Conservation (phyloP, 2,888 invertebrate species). For the Ellobium chinense region DNA sequence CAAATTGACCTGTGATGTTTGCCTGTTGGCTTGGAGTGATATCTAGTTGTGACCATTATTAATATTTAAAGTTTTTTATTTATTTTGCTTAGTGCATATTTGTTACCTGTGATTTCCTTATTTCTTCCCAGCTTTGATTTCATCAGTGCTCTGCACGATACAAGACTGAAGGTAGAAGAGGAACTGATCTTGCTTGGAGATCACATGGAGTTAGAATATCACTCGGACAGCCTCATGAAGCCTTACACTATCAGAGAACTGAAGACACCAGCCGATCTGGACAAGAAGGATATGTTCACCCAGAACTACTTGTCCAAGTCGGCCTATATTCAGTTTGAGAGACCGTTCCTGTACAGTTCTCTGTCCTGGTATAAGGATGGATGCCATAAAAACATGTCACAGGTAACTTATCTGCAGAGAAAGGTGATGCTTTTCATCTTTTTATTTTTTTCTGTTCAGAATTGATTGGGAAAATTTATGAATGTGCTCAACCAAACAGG, state of each 20-base stretch:
- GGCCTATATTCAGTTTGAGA: slow-evolving; percentile 69
- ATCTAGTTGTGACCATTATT: too few species aligned
- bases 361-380: slow-evolving; percentile 62
- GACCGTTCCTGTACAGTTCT: slow-evolving; percentile 72
- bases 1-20: neutral
- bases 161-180: slow-evolving; percentile 53
- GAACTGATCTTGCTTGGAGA: slow-evolving; percentile 73
- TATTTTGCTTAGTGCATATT: neutral
- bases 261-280: slow-evolving; percentile 28
- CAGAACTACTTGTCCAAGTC: slow-evolving; percentile 44
- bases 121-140: slow-evolving; percentile 49
- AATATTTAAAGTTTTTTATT: too few species aligned
- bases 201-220: slow-evolving; percentile 43
- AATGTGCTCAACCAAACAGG: too few species aligned
- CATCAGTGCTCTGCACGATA: slow-evolving; percentile 52
- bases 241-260: slow-evolving; percentile 57
- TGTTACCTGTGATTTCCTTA: neutral
- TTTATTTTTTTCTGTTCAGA: too few species aligned
- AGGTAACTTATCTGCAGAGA: slow-evolving; percentile 39
- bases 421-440: too few species aligned
- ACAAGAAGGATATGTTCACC: slow-evolving; percentile 5
- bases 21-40: too few species aligned
- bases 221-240: slow-evolving; percentile 45
- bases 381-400: slow-evolving; percentile 65
- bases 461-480: too few species aligned